Base-by-base conservation (phyloP, 2,113 vertebrate species). In the Terrapene triunguis region DNA sequence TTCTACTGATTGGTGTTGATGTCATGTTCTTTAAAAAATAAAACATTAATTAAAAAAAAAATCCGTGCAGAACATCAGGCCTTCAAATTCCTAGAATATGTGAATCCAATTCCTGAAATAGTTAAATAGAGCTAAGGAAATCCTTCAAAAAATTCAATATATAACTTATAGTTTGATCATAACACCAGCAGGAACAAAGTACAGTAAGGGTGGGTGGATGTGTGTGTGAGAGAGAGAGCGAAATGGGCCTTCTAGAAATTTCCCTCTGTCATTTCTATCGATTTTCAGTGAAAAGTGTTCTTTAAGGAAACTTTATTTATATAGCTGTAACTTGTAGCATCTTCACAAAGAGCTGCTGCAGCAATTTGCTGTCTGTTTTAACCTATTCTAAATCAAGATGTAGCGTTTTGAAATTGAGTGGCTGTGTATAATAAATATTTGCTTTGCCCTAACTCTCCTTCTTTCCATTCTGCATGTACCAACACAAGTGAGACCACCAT, bases 401-500 rank as follows among this genome's bases (percentile, higher is more conserved):
- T 5, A 69, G 88, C 50, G 11, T 24, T 87, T 81, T 48, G 81
- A 29, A 89, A 16, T 47, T 24, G 74, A 47, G 25, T 38, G 17
- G 25, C 74, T 47, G 42, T 47, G 42, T 78, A 47, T 42, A 42
- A 42, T 42, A 78, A 92, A 51, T 32, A 57, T 27, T 88, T 29
- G 50, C 54, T 88, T 85, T 93, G 13, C 54, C 44, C 89, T 83
- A 93, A 80, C 24, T 90, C 65, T 87, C 93, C 6, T 35, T 65
- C 76, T 69, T 93, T 91, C 47, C 94, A 47, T 65, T 54, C 54
- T 93, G 92, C n/a, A 81, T 93, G 92, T 92, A 83, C 22, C 86
- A 82, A 53, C 16, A 76, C 38, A 78, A 89, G 87, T 50, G 93
- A 96, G 57, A 42, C 2, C 8, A 57, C 48, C 53, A 10, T 95